Percentiles rank a stretch among this genome's conserved stretches.
These are phyloP conservation scores for Acridotheres tristis DNA, from an alignment of 2,797 vertebrate genomes.

Conservation along the genomic window DNA sequence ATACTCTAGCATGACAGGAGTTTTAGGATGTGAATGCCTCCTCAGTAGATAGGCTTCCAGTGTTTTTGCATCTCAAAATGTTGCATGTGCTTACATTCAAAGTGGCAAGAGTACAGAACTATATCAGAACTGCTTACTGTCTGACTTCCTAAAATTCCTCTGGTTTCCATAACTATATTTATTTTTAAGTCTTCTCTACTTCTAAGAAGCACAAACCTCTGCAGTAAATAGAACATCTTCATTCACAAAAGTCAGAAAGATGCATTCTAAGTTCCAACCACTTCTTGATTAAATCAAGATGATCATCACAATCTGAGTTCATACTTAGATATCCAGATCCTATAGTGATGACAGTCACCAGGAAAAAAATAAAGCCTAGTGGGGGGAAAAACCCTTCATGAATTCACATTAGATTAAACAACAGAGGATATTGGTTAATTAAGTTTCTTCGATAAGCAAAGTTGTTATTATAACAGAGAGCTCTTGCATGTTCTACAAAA, in stretches of 20 bases:
- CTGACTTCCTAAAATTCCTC: not conserved
- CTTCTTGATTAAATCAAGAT: not conserved
- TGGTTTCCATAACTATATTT: not conserved
- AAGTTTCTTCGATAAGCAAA: not conserved
- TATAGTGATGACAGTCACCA: not conserved
- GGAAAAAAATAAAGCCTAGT: not conserved
- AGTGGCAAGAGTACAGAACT: not conserved
- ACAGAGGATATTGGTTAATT: not conserved
- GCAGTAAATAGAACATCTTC: not conserved
- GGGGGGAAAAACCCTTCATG: not conserved
- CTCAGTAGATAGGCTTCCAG: not conserved
- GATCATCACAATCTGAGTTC: not conserved
- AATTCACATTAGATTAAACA: not conserved
- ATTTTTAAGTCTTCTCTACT: not conserved
- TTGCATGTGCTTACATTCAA: not conserved
- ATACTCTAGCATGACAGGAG: not conserved
- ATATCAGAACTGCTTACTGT: not conserved
- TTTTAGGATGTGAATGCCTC: not conserved
- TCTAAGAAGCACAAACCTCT: not conserved
- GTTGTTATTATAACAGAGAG: not conserved
- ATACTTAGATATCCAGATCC: not conserved
- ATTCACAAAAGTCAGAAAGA: not conserved
- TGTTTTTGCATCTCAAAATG: not conserved
- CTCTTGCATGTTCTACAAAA: not conserved
- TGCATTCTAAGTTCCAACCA: not conserved